phyloP scores from a whole-genome alignment of 2,113 vertebrate species.

The Sylvia atricapilla region DNA sequence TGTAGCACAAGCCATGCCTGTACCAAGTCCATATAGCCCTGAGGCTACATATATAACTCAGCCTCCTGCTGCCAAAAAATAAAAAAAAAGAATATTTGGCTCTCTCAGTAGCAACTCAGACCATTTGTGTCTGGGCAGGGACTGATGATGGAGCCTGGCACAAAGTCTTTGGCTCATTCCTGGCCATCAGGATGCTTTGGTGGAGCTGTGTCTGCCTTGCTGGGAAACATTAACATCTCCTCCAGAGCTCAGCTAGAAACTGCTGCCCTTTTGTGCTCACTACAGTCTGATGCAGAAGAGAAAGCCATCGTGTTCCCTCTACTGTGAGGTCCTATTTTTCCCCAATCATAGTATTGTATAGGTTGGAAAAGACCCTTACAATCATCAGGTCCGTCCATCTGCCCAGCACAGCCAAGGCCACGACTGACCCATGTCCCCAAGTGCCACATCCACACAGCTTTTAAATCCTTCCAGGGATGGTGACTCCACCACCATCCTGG shows the following conservation, averaged over 20 bases:
- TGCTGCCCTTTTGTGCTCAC: not conserved
- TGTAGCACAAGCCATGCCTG: not conserved
- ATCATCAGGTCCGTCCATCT: not conserved
- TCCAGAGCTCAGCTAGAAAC: not conserved
- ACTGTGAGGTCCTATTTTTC: not conserved
- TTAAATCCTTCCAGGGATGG: not conserved
- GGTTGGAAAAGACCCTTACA: not conserved
- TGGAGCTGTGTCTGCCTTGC: not conserved
- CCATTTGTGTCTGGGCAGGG: not conserved
- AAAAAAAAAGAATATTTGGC: not conserved
- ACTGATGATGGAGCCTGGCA: not conserved
- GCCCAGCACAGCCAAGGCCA: not conserved
- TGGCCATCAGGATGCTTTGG: not conserved
- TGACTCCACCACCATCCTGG: too few species aligned
- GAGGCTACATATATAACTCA: not conserved
- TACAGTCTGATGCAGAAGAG: not conserved
- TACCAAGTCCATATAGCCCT: not conserved
- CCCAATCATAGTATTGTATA: not conserved
- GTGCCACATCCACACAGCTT: not conserved
- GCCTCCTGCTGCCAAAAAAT: not conserved
- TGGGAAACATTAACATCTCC: not conserved
- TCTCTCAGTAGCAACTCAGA: not conserved
- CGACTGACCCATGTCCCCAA: not conserved
- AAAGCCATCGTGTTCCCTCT: not conserved
- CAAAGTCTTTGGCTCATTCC: not conserved